These are phyloP conservation scores for Bombus terrestris DNA, from an alignment of 1,140 invertebrate genomes.

Conservation along the genomic window DNA sequence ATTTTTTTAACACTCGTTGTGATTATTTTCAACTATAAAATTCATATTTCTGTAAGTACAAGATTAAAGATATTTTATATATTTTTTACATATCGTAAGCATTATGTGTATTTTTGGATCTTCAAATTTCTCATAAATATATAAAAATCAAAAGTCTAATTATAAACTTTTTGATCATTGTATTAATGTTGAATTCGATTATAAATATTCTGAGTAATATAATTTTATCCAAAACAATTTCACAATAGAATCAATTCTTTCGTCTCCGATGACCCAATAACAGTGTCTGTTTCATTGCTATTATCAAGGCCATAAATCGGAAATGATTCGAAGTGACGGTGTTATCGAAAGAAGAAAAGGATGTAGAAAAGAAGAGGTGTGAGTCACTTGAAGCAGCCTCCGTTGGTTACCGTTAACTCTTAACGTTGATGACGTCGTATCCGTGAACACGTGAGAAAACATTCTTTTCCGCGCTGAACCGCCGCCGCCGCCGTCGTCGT, in stretches of 20 bases:
- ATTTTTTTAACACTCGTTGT: no score
- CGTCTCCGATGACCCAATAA: background rate
- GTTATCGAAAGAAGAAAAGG: background rate
- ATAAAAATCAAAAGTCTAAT: background rate
- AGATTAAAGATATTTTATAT: background rate
- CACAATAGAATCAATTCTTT: background rate
- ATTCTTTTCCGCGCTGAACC: constrained; percentile 31
- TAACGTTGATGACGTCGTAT: constrained; percentile 57
- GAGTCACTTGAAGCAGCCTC: constrained; percentile 52
- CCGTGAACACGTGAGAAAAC: constrained; percentile 64
- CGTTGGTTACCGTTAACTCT: constrained; percentile 65
- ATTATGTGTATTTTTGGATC: background rate
- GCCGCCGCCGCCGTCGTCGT: background rate
- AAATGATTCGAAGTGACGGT: background rate
- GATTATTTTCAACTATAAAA: background rate
- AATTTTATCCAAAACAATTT: background rate
- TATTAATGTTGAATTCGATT: background rate
- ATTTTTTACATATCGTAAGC: background rate
- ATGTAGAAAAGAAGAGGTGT: constrained; percentile 11
- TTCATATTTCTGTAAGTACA: background rate
- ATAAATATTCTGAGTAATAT: background rate
- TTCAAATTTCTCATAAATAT: background rate
- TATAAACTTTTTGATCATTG: background rate
- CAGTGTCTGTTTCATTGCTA: no score
- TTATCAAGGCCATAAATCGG: background rate